phyloP scores from a whole-genome alignment of 2,888 invertebrate genomes.

The Maniola hyperantus region DNA sequence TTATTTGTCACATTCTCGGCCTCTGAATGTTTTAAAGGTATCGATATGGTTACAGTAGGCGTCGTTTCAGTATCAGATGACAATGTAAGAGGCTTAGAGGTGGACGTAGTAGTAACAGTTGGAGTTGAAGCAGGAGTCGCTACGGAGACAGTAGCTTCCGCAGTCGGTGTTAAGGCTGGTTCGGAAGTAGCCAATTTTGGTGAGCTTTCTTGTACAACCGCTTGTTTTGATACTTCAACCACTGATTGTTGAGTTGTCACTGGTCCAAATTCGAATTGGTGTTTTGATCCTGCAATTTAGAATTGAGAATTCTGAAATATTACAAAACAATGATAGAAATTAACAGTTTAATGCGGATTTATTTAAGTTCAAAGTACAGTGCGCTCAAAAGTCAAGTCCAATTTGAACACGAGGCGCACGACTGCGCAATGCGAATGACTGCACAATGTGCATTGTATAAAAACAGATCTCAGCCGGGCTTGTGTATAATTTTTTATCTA shows the following conservation, averaged over 20 bases:
- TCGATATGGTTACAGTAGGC: constrained; percentile 21
- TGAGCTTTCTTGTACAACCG: constrained; percentile 11
- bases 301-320: neutral
- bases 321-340: neutral
- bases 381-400: too few species aligned
- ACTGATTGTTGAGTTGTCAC: constrained; percentile 19
- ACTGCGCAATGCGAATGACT: too few species aligned
- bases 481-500: too few species aligned
- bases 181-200: neutral
- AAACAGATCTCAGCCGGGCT: too few species aligned
- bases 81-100: neutral
- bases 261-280: constrained; percentile 22
- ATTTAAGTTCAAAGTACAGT: too few species aligned
- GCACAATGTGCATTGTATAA: too few species aligned
- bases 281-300: constrained; percentile 26
- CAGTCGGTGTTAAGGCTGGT: neutral
- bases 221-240: constrained; percentile 13
- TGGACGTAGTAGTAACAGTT: constrained; percentile 24
- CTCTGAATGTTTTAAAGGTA: constrained; percentile 6
- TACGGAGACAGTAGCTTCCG: neutral
- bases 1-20: neutral
- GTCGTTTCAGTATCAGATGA: neutral
- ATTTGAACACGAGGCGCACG: too few species aligned
- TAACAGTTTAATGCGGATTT: too few species aligned
- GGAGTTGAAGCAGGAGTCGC: neutral